phyloP scores from a whole-genome alignment of 92 coral and sea anemone species.

The Porites cylindrica region DNA sequence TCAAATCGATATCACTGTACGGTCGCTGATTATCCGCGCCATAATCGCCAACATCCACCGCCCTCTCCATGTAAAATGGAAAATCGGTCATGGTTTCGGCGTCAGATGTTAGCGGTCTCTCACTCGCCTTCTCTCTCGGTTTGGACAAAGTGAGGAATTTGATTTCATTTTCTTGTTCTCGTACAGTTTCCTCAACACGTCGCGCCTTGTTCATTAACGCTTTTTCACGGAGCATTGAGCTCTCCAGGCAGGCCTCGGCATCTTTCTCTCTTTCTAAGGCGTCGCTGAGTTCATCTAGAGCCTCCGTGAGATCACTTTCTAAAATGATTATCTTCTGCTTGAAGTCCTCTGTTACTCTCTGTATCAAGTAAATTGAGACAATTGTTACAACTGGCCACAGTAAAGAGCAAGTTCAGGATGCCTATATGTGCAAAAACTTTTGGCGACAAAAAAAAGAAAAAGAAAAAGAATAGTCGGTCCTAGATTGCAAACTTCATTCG shows the following conservation, averaged over 20 bases:
- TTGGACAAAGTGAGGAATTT: slow-evolving; percentile 72
- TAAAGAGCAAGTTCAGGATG: background rate
- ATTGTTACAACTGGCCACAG: background rate
- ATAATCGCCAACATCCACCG: slow-evolving; percentile 62
- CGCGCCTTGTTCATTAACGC: slow-evolving; percentile 84
- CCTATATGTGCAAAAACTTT: background rate
- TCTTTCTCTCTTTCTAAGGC: slow-evolving; percentile 97
- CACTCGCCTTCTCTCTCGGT: slow-evolving; percentile 40
- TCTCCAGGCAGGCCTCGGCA: slow-evolving; percentile 74
- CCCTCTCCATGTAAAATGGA: slow-evolving; percentile 72
- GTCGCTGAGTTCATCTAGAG: slow-evolving; percentile 94
- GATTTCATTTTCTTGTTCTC: slow-evolving; percentile 96
- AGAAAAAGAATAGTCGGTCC: no score
- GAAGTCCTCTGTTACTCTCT: slow-evolving; percentile 88
- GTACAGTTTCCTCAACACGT: slow-evolving; percentile 85
- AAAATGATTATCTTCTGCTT: slow-evolving; percentile 79
- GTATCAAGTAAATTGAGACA: slow-evolving; percentile 8
- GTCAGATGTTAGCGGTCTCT: slow-evolving; percentile 51
- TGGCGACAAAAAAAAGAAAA: background rate
- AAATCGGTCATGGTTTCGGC: slow-evolving; percentile 78
- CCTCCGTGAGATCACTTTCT: slow-evolving; percentile 94
- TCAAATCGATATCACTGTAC: slow-evolving; percentile 42
- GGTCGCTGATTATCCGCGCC: background rate
- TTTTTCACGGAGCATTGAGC: slow-evolving; percentile 84
- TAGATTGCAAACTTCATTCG: no score